phyloP scores from a whole-genome alignment of 1,140 invertebrate genomes.

The Odontomachus brunneus region DNA sequence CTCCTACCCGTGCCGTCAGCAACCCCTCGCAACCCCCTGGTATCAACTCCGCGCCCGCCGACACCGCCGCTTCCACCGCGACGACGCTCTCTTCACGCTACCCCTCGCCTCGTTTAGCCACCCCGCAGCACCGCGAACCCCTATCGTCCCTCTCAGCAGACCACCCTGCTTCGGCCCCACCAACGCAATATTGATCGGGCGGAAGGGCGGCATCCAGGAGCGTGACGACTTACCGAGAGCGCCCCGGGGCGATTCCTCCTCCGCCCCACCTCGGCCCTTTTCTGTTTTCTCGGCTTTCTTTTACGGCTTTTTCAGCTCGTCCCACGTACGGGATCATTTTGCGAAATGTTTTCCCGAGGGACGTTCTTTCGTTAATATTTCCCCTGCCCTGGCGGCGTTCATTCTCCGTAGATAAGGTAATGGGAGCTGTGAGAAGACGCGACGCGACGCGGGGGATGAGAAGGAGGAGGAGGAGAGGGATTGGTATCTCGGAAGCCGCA shows the following conservation, averaged over 20 bases:
- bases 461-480: neutral
- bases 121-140: conserved; percentile 40
- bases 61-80: conserved; percentile 68
- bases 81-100: conserved; percentile 34
- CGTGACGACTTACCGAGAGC: conserved; percentile 72
- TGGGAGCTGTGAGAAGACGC: neutral
- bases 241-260: conserved; percentile 63
- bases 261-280: neutral
- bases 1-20: conserved; percentile 67
- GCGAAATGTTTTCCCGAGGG: conserved; percentile 20
- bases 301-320: neutral
- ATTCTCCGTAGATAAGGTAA: neutral
- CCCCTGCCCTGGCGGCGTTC: neutral
- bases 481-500: conserved; percentile 33
- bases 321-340: neutral
- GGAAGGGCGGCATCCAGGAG: conserved; percentile 83
- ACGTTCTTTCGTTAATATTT: conserved; percentile 2
- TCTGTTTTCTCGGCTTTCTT: conserved; percentile 19
- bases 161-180: conserved; percentile 78
- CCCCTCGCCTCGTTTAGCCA: conserved; percentile 46
- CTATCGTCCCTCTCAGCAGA: conserved; percentile 46
- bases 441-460: neutral
- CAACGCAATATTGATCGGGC: conserved; percentile 85
- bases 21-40: conserved; percentile 52
- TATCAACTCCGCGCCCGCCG: conserved; percentile 56